Base-by-base conservation (phyloP, 1,140 invertebrate species). In the Solenopsis invicta region DNA sequence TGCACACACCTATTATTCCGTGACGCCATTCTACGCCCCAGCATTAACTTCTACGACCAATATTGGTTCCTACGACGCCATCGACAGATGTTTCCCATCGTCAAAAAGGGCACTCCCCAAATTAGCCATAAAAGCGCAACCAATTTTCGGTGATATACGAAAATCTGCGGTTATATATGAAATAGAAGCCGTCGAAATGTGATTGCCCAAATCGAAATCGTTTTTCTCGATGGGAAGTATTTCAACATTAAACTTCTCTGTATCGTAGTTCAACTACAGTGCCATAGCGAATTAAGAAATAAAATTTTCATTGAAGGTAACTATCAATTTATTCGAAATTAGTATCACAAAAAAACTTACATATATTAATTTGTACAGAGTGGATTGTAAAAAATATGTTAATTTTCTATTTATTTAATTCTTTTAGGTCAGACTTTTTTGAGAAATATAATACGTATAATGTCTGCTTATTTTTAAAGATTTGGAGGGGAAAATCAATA, bases 21-120 rank as follows among this genome's bases (percentile, higher is more conserved):
- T 77, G 62, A 64, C 50, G 77, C 45, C 34, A 21, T 21, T 50
- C 77, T 80, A 37, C 56, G 62, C 59, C 64, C 75, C 34, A 24
- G 50, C 75, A 69, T 87, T 87, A 91, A 91, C 90, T 93, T 48
- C 52, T 91, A 91, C 87, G 87, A 89, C 91, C 90, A 87, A 91
- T 84, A 84, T 75, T 78, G 64, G 52, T n/a, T 77, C 72, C 91
- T 89, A 86, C 87, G 85, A 78, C 24, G 87, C 75, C 69, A 76
- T 89, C 88, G 91, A 92, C 93, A 94, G 93, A 94, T 94, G 92
- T 93, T 93, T 69, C 86, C 81, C 72, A 59, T 72, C 72, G 64
- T 74, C 67, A 37, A 76, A 61, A 54, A 71, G 77, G 80, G 45
- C 86, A 72, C 87, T 90, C 67, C 80, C 78, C 80, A 76, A 92